These are phyloP conservation scores for Crypturellus undulatus DNA, from an alignment of 2,113 vertebrate species.

Conservation along the genomic window DNA sequence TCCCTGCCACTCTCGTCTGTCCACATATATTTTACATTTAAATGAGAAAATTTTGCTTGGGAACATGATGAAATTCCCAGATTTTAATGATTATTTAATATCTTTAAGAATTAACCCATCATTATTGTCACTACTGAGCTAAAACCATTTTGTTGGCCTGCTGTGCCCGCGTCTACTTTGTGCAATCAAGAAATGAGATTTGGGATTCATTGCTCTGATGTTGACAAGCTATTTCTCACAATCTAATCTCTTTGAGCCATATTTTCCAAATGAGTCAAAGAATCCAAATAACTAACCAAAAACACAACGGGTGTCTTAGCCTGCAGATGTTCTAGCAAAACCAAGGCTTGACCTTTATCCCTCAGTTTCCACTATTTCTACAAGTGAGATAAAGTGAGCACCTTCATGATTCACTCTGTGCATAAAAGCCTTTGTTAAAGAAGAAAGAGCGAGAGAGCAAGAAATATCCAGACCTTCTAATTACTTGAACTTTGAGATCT, in stretches of 20 bases:
- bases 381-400: neutral
- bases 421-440: neutral
- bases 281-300: neutral
- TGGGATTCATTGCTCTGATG: neutral
- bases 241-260: neutral
- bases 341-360: neutral
- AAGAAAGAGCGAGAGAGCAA: too few relatives aligned
- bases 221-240: neutral
- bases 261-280: neutral
- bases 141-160: neutral
- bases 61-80: rapidly evolving
- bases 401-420: neutral
- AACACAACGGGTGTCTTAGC: neutral
- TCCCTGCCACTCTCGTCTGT: neutral
- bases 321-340: neutral
- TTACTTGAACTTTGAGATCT: neutral
- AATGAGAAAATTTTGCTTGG: neutral
- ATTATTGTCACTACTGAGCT: neutral
- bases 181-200: neutral
- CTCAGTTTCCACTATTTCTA: neutral
- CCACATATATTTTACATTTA: neutral
- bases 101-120: neutral
- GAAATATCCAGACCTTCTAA: neutral
- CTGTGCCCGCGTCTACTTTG: neutral
- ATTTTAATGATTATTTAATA: neutral